Evolutionary conservation across 2,113 vertebrate genomes (phyloP), one percentile per base, ranked within the genome.

Genomic region (Lethenteron reissneri): DNA sequence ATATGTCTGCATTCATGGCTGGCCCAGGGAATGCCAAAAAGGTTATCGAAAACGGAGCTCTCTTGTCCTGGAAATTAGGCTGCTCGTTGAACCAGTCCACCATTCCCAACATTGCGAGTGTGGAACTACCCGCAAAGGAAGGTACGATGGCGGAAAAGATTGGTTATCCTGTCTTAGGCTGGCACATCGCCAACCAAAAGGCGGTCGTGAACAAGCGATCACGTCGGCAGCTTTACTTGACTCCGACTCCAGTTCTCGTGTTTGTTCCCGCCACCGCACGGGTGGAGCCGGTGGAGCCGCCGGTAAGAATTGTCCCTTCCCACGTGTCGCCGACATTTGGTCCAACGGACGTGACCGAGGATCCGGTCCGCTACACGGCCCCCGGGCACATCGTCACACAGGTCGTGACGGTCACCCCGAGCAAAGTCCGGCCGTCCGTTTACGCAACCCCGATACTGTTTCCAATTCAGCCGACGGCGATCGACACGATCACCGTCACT

Each of bases 1-100:
- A 97, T 75, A 97, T 97, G 92, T 90, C 91, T 0, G 92, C 92
- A 73, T 97, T 97, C 76, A 92, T 97, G 91, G 92, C 92, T 59
- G 92, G 92, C 70, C 92, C 92, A 0, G 92, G 92, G 71, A 97
- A 97, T 71, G 92, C 92, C 19, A 97, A 97, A 78, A 97, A 96
- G 74, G 91, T 97, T 71, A 89, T 95, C 64, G 92, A 97, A 77
- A 97, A 94, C 0, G 92, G 92, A 56, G 92, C 90, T 70, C 78
- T 97, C 70, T 78, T 97, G 12, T 97, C 91, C 2, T 97, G 92
- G 91, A 90, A 88, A 79, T 80, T 97, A 72, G 92, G 92, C 19
- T 97, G 92, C 74, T 87, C 85, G 64, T 81, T 97, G 74, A 89
- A 87, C 71, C 89, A 92, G 78, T 85, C 82, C 74, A 91, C 74